phyloP scores from a whole-genome alignment of 2,888 invertebrate species.

The Torymus texanus region DNA sequence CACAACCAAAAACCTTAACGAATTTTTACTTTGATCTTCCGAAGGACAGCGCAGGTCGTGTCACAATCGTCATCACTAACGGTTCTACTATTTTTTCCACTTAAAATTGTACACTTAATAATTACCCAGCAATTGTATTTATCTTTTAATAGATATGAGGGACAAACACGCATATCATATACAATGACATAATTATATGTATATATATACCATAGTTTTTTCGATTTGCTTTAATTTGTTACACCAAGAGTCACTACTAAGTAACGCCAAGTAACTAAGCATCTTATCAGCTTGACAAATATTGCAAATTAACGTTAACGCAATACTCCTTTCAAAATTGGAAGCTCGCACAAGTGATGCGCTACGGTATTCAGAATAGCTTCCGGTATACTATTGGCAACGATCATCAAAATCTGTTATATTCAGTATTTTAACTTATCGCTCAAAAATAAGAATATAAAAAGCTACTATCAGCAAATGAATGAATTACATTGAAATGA shows the following conservation, averaged over 20 bases:
- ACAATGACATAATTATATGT: slow-evolving; percentile 54
- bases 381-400: slow-evolving; percentile 8
- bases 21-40: slow-evolving; percentile 30
- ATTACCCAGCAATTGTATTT: slow-evolving; percentile 45
- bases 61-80: slow-evolving; percentile 39
- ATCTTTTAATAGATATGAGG: slow-evolving; percentile 55
- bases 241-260: slow-evolving; percentile 43
- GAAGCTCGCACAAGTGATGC: background rate
- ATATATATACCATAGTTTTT: slow-evolving; percentile 28
- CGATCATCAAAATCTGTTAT: slow-evolving; percentile 1
- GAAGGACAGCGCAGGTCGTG: background rate
- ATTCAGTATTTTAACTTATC: background rate
- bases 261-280: slow-evolving; percentile 8
- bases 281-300: slow-evolving; percentile 23
- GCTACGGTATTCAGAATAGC: background rate
- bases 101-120: slow-evolving; percentile 41
- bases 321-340: slow-evolving; percentile 20
- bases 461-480: slow-evolving; percentile 13
- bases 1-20: slow-evolving; percentile 57
- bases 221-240: slow-evolving; percentile 39
- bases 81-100: slow-evolving; percentile 52
- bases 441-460: slow-evolving; percentile 40
- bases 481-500: background rate
- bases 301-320: slow-evolving; percentile 35
- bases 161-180: slow-evolving; percentile 63